These are phyloP conservation scores for Plestiodon gilberti DNA, from an alignment of 2,113 vertebrate species.

Conservation along the genomic window DNA sequence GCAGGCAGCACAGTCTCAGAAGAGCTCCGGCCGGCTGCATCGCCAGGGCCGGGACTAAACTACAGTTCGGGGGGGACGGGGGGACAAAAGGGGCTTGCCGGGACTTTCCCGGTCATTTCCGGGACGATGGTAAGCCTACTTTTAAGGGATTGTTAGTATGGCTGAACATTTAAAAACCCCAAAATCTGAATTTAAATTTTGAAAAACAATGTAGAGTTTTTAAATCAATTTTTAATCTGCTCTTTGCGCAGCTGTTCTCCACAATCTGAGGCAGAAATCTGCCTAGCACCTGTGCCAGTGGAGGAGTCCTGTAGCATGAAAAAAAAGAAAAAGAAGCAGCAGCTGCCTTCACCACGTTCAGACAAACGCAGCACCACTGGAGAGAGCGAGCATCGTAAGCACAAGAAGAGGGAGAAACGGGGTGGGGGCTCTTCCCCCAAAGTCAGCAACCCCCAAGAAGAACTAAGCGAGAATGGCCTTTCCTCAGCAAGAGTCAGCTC, in stretches of 20 bases:
- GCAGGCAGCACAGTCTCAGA: too few species aligned
- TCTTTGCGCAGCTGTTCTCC: slow-evolving; percentile 16
- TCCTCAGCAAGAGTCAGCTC: rapidly evolving
- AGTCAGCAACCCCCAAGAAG: background rate
- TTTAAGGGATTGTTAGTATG: background rate
- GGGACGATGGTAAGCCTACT: too few species aligned
- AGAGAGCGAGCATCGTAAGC: slow-evolving; percentile 28
- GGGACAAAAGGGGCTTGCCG: too few species aligned
- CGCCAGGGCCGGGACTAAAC: too few species aligned
- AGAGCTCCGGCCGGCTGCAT: too few species aligned
- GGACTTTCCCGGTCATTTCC: too few species aligned
- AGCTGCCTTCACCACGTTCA: rapidly evolving
- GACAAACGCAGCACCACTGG: slow-evolving; percentile 20
- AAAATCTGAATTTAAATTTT: background rate
- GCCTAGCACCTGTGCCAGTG: background rate
- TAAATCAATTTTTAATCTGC: background rate
- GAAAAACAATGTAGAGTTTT: too few species aligned
- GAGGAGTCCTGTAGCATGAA: slow-evolving; percentile 1
- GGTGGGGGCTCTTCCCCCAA: background rate
- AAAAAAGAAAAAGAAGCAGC: slow-evolving; percentile 50
- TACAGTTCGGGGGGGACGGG: too few species aligned
- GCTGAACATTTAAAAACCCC: background rate
- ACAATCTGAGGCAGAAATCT: background rate
- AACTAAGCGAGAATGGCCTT: rapidly evolving
- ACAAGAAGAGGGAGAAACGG: slow-evolving; percentile 65